Evolutionary conservation across 2,797 vertebrate genomes (phyloP).

Genomic region (Limnodromus scolopaceus): DNA sequence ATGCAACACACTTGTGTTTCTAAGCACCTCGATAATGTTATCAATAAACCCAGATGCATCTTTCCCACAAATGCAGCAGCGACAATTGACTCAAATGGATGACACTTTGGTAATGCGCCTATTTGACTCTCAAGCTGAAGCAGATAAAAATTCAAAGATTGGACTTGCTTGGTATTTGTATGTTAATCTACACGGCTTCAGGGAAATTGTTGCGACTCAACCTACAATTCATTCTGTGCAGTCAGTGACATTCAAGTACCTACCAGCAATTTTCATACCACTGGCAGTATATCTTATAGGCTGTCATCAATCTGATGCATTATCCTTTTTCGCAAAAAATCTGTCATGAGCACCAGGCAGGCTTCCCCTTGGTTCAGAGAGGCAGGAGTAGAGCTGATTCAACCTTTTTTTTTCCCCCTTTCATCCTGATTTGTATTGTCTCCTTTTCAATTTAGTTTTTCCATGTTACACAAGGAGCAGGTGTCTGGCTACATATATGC

Average conservation of each 20-base stretch:
- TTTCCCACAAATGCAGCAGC: neutral
- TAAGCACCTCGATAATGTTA: conserved; percentile 25
- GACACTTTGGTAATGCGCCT: conserved; percentile 2
- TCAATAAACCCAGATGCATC: conserved; percentile 30
- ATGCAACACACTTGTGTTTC: neutral
- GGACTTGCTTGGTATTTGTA: conserved; percentile 35
- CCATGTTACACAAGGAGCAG: neutral
- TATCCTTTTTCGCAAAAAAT: neutral
- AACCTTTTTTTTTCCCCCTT: neutral
- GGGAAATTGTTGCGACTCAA: conserved; percentile 21
- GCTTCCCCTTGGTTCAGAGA: neutral
- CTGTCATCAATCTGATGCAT: conserved; percentile 12
- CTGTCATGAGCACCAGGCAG: neutral
- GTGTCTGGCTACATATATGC: neutral
- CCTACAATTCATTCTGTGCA: conserved; percentile 1
- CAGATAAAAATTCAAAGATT: conserved; percentile 54
- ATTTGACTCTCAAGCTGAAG: conserved; percentile 21
- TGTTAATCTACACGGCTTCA: conserved; percentile 45
- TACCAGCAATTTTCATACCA: conserved; percentile 5
- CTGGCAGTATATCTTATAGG: neutral
- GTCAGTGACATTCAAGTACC: conserved; percentile 29
- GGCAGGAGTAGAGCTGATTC: neutral
- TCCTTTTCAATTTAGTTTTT: neutral
- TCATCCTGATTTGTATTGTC: neutral
- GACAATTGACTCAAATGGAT: conserved; percentile 30